These are phyloP conservation scores for Drosophila lini DNA, from an alignment of 1,140 invertebrate genomes.

Conservation along the genomic window DNA sequence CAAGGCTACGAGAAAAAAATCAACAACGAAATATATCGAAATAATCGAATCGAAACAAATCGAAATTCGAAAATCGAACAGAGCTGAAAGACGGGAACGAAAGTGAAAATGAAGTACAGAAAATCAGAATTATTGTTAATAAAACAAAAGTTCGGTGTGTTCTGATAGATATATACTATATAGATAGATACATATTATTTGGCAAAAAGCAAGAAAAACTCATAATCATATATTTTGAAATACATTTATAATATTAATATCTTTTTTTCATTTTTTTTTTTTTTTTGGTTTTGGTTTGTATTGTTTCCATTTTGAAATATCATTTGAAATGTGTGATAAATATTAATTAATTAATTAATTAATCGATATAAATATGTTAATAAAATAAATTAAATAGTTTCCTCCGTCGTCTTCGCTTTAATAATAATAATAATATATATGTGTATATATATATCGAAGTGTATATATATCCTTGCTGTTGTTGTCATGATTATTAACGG, in stretches of 20 bases:
- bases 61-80: slow-evolving; percentile 17
- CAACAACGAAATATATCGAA: slow-evolving; percentile 5
- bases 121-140: slow-evolving; percentile 30
- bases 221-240: slow-evolving; percentile 82
- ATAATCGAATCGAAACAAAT: slow-evolving; percentile 17
- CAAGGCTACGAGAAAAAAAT: background rate
- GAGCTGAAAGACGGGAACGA: slow-evolving; percentile 11
- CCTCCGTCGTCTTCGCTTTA: slow-evolving; percentile 26
- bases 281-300: slow-evolving; percentile 46
- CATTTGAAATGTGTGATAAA: slow-evolving; percentile 82
- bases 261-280: slow-evolving; percentile 40
- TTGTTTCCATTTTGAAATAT: slow-evolving; percentile 77
- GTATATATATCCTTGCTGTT: slow-evolving; percentile 46
- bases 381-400: slow-evolving; percentile 80
- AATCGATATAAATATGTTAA: slow-evolving; percentile 80
- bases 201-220: slow-evolving; percentile 82
- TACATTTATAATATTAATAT: slow-evolving; percentile 83
- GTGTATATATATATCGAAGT: slow-evolving; percentile 39
- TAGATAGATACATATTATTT: slow-evolving; percentile 57
- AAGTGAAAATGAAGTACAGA: slow-evolving; percentile 17
- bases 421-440: slow-evolving; percentile 52
- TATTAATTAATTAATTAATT: slow-evolving; percentile 68
- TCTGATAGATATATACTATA: slow-evolving; percentile 57
- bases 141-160: slow-evolving; percentile 58
- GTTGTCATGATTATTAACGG: slow-evolving; percentile 41